Evolutionary conservation across 2,888 invertebrate genomes (phyloP).

Genomic region (Cantharis flavilabris): DNA sequence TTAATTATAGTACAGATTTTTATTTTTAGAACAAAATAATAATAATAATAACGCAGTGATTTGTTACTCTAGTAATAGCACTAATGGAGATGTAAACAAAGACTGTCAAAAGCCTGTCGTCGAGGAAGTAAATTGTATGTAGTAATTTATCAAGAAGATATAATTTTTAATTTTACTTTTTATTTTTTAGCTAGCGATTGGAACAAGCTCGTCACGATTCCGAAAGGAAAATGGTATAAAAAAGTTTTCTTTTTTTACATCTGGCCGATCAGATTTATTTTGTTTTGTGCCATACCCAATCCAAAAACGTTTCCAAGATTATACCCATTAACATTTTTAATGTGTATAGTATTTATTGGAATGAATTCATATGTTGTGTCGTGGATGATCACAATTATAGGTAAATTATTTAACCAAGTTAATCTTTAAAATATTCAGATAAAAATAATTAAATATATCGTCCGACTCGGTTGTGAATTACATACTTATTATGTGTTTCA

Average conservation of each 20-base stretch:
- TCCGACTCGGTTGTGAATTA: background rate
- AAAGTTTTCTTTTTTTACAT: slow-evolving; percentile 70
- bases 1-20: too few relatives aligned
- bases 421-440: too few relatives aligned
- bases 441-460: too few relatives aligned
- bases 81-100: background rate
- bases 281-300: slow-evolving; percentile 74
- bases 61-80: background rate
- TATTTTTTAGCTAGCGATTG: background rate
- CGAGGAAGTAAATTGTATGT: background rate
- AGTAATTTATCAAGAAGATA: background rate
- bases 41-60: background rate
- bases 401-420: slow-evolving; percentile 53
- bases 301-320: slow-evolving; percentile 62
- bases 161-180: background rate
- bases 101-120: background rate
- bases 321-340: slow-evolving; percentile 79
- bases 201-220: background rate
- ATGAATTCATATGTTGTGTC: slow-evolving; percentile 83
- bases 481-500: background rate
- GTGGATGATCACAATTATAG: slow-evolving; percentile 90
- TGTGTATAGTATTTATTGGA: slow-evolving; percentile 88
- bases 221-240: slow-evolving; percentile 42
- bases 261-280: slow-evolving; percentile 71
- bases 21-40: background rate